These are phyloP conservation scores for Hydrotaea cyrtoneurina DNA, from an alignment of 2,888 invertebrate species.

Conservation along the genomic window DNA sequence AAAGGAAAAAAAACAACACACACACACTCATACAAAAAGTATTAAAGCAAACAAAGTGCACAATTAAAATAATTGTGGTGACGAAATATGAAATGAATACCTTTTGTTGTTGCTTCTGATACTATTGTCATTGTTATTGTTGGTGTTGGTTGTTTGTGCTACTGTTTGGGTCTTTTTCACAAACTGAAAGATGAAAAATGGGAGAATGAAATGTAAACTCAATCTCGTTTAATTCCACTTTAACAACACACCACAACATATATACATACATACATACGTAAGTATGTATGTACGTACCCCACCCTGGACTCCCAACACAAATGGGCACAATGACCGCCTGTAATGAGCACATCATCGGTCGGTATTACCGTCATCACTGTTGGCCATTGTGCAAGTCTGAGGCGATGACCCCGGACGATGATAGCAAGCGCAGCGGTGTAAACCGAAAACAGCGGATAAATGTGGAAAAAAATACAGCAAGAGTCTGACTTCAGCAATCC, in stretches of 20 bases:
- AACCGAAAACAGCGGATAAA: constrained; percentile 8
- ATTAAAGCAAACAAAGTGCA: neutral
- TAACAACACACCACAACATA: neutral
- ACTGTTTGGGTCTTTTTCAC: neutral
- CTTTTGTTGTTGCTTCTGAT: neutral
- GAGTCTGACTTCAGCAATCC: neutral
- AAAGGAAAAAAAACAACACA: neutral
- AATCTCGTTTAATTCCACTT: constrained; percentile 19
- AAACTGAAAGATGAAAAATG: constrained; percentile 4
- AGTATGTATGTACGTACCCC: neutral
- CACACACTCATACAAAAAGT: neutral
- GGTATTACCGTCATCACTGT: no score
- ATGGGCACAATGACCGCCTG: constrained; percentile 34
- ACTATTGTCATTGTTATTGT: neutral
- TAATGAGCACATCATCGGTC: constrained; percentile 22
- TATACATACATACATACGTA: neutral
- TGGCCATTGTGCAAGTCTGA: constrained; percentile 11
- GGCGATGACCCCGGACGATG: constrained; percentile 20
- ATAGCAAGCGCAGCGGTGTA: neutral
- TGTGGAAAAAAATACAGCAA: neutral
- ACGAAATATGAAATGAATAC: constrained; percentile 28
- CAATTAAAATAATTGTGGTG: constrained; percentile 34
- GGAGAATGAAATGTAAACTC: constrained; percentile 14
- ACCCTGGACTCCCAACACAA: neutral
- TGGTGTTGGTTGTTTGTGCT: neutral